Evolutionary conservation across 2,888 invertebrate species (phyloP), one percentile per base, ranked within the genome.

Genomic region (Teleiodes luculella): DNA sequence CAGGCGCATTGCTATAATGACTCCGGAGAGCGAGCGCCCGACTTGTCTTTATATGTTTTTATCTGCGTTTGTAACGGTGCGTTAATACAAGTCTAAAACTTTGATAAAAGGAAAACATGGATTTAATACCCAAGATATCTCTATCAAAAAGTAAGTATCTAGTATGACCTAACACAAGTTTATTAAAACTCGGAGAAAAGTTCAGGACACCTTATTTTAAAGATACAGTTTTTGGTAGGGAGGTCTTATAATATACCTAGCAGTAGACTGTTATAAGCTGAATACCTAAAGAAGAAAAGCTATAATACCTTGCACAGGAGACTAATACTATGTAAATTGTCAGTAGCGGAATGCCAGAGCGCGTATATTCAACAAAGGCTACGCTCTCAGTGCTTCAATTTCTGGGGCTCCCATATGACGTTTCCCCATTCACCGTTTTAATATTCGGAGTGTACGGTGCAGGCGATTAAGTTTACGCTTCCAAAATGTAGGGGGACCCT

Each of bases 401-500:
- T 77, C 74, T 72, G 77, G 77, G 78, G 78, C 72, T 79, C 82
- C 80, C 84, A 83, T 78, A 80, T 86, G 85, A 86, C 83, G 85
- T 76, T 78, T 78, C 84, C 83, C 86, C 80, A 78, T 83, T 83
- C 83, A 83, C 71, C 64, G 73, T 70, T 84, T 85, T 83, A 86
- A 86, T 86, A 87, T 87, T 86, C 81, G 66, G 67, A 78, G 78
- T 78, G 82, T 75, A 77, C 83, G 43, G 78, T 78, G 84, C 77
- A 79, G 74, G 81, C 85, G 83, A 86, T 86, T 85, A 86, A 87
- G 83, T 82, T 24, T 24, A 24, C 80, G 80, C 85, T 81, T 80
- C 81, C 80, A 81, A 85, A 87, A 86, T 83, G 85, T 80, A 83
- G 84, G 85, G 84, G 77, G 76, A 67, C 66, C 75, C 67, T 75